Evolutionary conservation across 2,113 vertebrate species (phyloP).

Genomic region (Bostrychus sinensis): DNA sequence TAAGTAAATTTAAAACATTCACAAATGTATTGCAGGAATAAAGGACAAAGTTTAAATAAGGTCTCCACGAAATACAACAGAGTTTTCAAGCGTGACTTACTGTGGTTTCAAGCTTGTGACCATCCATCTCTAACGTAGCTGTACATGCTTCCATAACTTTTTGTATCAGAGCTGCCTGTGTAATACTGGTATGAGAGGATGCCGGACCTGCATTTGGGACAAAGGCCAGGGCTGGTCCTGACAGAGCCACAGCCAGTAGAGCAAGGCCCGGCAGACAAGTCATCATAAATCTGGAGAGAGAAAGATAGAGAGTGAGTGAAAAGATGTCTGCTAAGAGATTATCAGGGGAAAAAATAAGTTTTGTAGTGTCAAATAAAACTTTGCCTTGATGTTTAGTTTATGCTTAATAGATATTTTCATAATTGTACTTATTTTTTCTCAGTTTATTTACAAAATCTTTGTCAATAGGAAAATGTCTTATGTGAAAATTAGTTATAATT

Average conservation of each 20-base stretch:
- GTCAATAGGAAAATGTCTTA: no score
- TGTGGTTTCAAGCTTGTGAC: slow-evolving; percentile 70
- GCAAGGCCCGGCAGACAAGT: slow-evolving; percentile 18
- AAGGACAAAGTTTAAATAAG: no score
- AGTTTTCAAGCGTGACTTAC: slow-evolving; percentile 45
- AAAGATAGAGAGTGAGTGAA: not conserved
- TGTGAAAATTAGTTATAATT: no score
- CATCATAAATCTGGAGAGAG: slow-evolving; percentile 36
- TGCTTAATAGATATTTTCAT: no score
- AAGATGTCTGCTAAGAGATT: not conserved
- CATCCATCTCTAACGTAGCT: slow-evolving; percentile 55
- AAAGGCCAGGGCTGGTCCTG: slow-evolving; percentile 51
- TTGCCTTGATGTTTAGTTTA: no score
- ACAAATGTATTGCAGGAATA: no score
- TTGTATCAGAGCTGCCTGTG: slow-evolving; percentile 59
- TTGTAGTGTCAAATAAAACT: not conserved
- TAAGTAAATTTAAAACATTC: no score
- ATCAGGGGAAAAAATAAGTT: not conserved
- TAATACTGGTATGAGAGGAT: slow-evolving; percentile 72
- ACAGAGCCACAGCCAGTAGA: slow-evolving; percentile 48
- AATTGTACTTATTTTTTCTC: no score
- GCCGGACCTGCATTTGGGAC: slow-evolving; percentile 43
- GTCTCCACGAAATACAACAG: no score
- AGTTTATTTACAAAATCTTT: no score
- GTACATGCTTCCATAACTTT: slow-evolving; percentile 66